Percentiles rank a stretch among this genome's conserved stretches.
phyloP scores from a whole-genome alignment of 2,797 vertebrate species.

The Rhabdophis nuchalis region DNA sequence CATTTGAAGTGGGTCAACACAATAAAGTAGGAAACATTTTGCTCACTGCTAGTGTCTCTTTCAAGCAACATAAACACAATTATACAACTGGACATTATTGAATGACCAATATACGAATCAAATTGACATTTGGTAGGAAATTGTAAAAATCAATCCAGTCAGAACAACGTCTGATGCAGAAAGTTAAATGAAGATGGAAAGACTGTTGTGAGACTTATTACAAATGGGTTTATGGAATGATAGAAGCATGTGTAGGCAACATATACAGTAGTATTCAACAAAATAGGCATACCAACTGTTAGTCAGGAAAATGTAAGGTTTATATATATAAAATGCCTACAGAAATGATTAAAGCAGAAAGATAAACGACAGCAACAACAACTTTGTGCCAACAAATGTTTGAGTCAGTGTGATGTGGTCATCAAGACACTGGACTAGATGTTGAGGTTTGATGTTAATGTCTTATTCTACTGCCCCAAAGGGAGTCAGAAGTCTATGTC shows the following conservation, averaged over 20 bases:
- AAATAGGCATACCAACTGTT: background rate
- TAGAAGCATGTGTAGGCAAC: background rate
- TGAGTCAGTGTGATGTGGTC: background rate
- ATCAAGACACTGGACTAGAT: background rate
- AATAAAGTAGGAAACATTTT: background rate
- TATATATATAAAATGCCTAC: background rate
- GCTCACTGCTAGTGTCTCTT: background rate
- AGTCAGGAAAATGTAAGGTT: background rate
- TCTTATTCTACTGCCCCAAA: no score
- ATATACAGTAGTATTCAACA: background rate
- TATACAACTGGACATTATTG: background rate
- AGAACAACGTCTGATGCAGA: background rate
- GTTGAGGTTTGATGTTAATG: no score
- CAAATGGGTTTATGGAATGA: background rate
- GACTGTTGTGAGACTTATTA: background rate
- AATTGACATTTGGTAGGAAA: background rate
- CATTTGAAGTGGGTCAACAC: background rate
- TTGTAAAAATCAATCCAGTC: background rate
- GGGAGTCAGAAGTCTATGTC: no score
- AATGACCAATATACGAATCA: background rate
- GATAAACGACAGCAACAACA: background rate
- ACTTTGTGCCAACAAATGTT: background rate
- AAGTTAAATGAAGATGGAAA: background rate
- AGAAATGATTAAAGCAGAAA: background rate
- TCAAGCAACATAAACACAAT: background rate